These are phyloP conservation scores for Tetraneura akinire DNA, from an alignment of 1,140 invertebrate species.

Conservation along the genomic window DNA sequence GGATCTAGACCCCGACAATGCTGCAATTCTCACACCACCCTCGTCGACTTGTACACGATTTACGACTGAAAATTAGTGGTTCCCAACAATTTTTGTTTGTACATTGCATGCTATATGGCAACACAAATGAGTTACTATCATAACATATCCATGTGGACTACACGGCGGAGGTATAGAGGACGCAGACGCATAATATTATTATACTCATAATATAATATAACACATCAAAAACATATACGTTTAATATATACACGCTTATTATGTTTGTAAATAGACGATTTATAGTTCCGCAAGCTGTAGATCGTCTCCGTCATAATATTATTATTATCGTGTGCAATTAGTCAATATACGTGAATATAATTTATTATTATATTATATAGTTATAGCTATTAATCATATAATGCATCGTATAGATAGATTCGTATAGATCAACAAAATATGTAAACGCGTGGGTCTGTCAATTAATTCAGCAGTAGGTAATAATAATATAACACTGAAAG, in stretches of 20 bases:
- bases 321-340: not conserved
- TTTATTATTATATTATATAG: not conserved
- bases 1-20: no score
- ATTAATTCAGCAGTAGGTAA: no score
- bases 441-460: no score
- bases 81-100: not conserved
- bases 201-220: not conserved
- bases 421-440: not conserved
- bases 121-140: no score
- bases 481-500: no score
- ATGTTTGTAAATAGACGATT: no score
- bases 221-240: not conserved
- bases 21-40: no score
- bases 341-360: not conserved
- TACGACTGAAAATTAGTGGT: constrained; percentile 30
- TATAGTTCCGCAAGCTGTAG: not conserved
- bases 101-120: no score
- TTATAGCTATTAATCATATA: not conserved
- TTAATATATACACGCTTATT: not conserved
- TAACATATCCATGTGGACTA: no score
- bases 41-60: not conserved
- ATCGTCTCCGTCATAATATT: not conserved
- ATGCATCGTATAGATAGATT: not conserved
- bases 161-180: no score
- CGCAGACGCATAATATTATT: no score